Base-by-base conservation (phyloP, 2,888 invertebrate species). In the Sipha maydis region DNA sequence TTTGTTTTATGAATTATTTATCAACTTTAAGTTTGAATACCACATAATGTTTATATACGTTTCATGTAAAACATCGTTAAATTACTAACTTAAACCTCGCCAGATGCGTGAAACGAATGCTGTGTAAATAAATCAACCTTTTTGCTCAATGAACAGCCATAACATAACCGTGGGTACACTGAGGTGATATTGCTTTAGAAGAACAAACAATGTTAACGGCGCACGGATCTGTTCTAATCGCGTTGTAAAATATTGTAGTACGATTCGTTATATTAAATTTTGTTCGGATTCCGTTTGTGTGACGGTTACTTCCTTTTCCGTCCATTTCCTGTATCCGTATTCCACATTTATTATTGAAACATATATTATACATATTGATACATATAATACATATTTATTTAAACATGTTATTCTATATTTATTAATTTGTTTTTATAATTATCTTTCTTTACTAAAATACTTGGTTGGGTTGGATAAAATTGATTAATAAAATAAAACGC, bases 1-100 rank as follows among this genome's bases (percentile, higher is more conserved):
- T 83, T 67, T 41, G 61, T 41, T 76, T 67, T 77, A 85, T 77
- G 67, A 77, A 85, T 77, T 85, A 77, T 77, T 83, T 41, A 85
- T 69, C 9, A 9, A 25, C 25, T 76, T 25, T 3, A 28, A 48
- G 71, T 83, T 77, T 77, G 5, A 61, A 25, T 1, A 5, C 11
- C 31, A 31, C 3, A 76, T 41, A 73, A 56, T 19, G 56, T 41
- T 25, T 31, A 84, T 48, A 85, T 67, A 75, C 25, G 84, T 77
- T 14, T 77, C 9, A 25, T 38, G 67, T 31, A 85, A 77, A 85
- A 77, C 11, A 75, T 61, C 48, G 76, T 48, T 85, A 77, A 85
- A 85, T 83, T 83, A 83, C 21, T 73, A 73, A 83, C 54, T 31
- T 21, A 17, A 31, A 14, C 48, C 38, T 3, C 21, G 31, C 7